A percentile compares a stretch with the other conserved stretches of the same genome.
Evolutionary conservation across 2,113 vertebrate genomes (phyloP).

Genomic region (Chloropsis hardwickii): DNA sequence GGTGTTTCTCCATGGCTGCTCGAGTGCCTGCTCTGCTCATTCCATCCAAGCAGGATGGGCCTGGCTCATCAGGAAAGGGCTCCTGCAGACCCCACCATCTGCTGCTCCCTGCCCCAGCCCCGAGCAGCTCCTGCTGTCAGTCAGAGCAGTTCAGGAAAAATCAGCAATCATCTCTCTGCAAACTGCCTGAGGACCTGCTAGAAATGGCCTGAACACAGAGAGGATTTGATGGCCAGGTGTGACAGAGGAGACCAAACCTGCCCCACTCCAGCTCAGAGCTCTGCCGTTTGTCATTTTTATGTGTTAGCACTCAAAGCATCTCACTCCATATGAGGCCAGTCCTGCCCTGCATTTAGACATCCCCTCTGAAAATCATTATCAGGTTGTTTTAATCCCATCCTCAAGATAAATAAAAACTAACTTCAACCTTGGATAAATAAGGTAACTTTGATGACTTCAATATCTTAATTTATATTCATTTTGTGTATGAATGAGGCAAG

Average conservation of each 20-base stretch:
- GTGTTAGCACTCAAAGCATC: not conserved
- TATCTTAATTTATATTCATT: not conserved
- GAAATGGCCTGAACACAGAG: not conserved
- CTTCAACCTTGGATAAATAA: not conserved
- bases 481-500: not conserved
- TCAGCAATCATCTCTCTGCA: not conserved
- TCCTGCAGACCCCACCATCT: not conserved
- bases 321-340: not conserved
- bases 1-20: not conserved
- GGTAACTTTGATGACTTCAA: not conserved
- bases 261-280: not conserved
- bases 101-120: not conserved
- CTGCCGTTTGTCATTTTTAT: not conserved
- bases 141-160: not conserved
- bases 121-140: not conserved
- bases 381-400: not conserved
- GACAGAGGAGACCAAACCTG: not conserved
- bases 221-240: not conserved
- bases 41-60: not conserved
- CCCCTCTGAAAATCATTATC: not conserved
- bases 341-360: not conserved
- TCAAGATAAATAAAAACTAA: not conserved
- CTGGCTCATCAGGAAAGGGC: not conserved
- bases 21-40: accelerated
- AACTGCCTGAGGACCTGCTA: not conserved